phyloP scores from a whole-genome alignment of 2,888 invertebrate species.

The Phortica okadai region DNA sequence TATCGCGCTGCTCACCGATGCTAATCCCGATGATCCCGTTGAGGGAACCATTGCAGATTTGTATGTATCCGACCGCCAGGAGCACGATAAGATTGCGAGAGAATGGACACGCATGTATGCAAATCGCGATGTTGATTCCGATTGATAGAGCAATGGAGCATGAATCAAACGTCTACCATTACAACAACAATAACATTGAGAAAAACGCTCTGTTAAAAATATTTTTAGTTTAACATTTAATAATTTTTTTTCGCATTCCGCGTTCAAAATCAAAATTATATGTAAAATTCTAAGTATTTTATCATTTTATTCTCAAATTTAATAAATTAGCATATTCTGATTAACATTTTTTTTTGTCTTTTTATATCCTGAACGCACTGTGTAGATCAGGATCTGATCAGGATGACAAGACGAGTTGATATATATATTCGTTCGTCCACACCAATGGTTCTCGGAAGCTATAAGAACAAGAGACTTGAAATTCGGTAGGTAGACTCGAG shows the following conservation, averaged over 20 bases:
- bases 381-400: too few relatives aligned
- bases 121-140: background rate
- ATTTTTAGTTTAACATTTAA: too few relatives aligned
- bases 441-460: too few relatives aligned
- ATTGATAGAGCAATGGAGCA: background rate
- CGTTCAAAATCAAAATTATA: too few relatives aligned
- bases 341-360: constrained; percentile 51
- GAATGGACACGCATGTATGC: constrained; percentile 35
- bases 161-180: background rate
- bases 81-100: constrained; percentile 34
- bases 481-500: too few relatives aligned
- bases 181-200: background rate
- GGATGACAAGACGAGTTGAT: too few relatives aligned
- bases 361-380: too few relatives aligned
- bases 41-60: background rate
- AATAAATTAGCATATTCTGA: background rate
- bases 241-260: too few relatives aligned
- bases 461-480: too few relatives aligned
- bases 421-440: too few relatives aligned
- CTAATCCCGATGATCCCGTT: constrained; percentile 41
- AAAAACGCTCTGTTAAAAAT: background rate
- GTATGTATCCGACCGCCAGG: background rate
- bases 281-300: too few relatives aligned
- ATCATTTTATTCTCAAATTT: constrained; percentile 38
- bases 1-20: constrained; percentile 32